Conservation (phyloP, 2,888 invertebrate species). For the Pseudoips prasinana region DNA sequence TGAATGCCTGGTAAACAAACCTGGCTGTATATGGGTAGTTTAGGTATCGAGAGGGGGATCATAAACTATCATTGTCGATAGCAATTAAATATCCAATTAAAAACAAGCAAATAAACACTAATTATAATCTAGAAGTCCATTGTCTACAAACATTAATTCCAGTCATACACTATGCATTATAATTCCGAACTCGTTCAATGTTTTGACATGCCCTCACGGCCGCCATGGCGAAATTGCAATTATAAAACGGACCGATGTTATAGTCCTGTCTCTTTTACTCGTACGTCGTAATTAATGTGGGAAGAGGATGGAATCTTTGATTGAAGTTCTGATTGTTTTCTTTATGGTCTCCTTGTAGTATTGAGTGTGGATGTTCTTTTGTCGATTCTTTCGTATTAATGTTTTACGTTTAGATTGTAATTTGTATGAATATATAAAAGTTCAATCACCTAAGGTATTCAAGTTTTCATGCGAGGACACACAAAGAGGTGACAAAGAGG, state of each 20-base stretch:
- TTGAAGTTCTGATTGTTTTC: conserved; percentile 18
- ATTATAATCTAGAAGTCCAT: conserved; percentile 1
- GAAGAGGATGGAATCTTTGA: neutral
- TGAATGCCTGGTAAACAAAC: no score
- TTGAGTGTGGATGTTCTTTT: conserved; percentile 3
- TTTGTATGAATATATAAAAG: no score
- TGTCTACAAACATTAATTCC: conserved; percentile 23
- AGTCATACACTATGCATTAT: conserved; percentile 21
- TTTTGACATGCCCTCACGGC: conserved; percentile 34
- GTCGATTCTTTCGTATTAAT: conserved; percentile 1
- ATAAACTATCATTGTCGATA: no score
- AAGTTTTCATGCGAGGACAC: no score
- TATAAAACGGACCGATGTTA: conserved; percentile 24
- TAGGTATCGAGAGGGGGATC: no score
- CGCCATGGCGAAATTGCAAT: conserved; percentile 33
- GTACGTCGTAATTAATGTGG: neutral
- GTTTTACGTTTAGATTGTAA: conserved; percentile 2
- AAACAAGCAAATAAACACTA: no score
- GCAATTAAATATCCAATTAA: no score
- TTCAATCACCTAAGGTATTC: no score
- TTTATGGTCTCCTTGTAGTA: conserved; percentile 18
- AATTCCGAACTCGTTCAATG: conserved; percentile 23
- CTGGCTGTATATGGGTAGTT: no score
- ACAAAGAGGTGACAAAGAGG: no score
- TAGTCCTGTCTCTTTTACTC: conserved; percentile 23